Percentiles rank a stretch among this genome's conserved stretches.
Conservation (phyloP, 64 coral and sea anemone species). For the Stylophora pistillata region DNA sequence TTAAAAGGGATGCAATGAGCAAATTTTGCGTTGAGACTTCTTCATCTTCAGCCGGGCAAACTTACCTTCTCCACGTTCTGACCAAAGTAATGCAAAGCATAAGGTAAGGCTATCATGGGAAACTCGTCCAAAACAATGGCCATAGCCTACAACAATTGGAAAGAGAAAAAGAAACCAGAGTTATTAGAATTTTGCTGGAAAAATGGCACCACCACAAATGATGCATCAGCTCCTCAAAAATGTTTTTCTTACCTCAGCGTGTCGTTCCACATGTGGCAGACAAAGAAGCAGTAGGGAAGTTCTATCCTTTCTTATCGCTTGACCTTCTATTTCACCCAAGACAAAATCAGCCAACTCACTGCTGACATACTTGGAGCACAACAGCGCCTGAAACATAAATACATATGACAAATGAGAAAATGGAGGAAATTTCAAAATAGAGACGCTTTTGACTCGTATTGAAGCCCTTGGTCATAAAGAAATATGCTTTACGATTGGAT, state of each 20-base stretch:
- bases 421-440: too few species aligned
- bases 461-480: too few species aligned
- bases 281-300: slow-evolving; percentile 46
- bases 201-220: too few species aligned
- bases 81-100: slow-evolving; percentile 21
- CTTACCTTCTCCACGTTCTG: slow-evolving; percentile 43
- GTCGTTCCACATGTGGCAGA: slow-evolving; percentile 30
- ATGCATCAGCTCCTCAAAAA: not conserved
- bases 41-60: not conserved
- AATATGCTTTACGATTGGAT: too few species aligned
- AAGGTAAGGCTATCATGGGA: slow-evolving; percentile 23
- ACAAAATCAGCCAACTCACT: slow-evolving; percentile 45
- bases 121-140: slow-evolving; percentile 32
- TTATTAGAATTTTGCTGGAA: not conserved
- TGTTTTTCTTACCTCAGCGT: slow-evolving; percentile 35
- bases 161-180: too few species aligned
- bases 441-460: too few species aligned
- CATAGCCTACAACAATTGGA: slow-evolving; percentile 19
- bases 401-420: not conserved
- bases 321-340: slow-evolving; percentile 26
- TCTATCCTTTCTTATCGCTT: not conserved
- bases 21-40: not conserved
- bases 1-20: not conserved
- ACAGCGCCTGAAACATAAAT: slow-evolving; percentile 21
- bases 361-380: slow-evolving; percentile 34